Evolutionary conservation across 2,797 vertebrate genomes (phyloP).

Genomic region (Gallinago solitaria): DNA sequence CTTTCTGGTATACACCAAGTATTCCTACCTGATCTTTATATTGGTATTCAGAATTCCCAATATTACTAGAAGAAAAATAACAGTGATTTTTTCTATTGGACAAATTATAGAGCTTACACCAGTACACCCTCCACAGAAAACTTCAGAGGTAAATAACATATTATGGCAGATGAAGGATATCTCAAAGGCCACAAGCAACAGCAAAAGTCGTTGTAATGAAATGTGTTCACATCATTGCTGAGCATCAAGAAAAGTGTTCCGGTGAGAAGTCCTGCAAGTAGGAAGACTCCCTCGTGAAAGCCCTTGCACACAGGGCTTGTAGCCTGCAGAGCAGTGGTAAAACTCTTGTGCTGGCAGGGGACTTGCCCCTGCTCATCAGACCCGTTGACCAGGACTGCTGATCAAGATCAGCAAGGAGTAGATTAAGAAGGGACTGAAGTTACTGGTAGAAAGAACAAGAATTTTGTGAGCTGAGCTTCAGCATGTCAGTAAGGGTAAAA

Average conservation of each 20-base stretch:
- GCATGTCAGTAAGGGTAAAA: not conserved
- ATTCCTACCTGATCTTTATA: not conserved
- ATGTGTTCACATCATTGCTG: not conserved
- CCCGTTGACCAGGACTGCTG: not conserved
- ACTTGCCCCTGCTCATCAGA: not conserved
- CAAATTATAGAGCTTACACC: not conserved
- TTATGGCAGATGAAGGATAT: not conserved
- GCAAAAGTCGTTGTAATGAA: not conserved
- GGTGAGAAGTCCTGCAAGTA: not conserved
- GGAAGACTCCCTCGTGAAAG: not conserved
- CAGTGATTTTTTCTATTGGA: not conserved
- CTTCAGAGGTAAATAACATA: not conserved
- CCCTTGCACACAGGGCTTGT: no score
- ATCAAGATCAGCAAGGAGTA: not conserved
- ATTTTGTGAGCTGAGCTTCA: not conserved
- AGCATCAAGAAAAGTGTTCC: not conserved
- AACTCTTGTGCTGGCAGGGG: accelerated
- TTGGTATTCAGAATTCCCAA: not conserved
- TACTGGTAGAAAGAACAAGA: not conserved
- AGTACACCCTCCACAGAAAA: accelerated
- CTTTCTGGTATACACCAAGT: not conserved
- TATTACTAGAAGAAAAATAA: not conserved
- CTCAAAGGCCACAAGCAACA: not conserved
- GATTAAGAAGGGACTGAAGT: not conserved
- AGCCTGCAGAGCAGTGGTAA: not conserved